These are phyloP conservation scores for Volucella bombylans DNA, from an alignment of 2,888 invertebrate species.

Conservation along the genomic window DNA sequence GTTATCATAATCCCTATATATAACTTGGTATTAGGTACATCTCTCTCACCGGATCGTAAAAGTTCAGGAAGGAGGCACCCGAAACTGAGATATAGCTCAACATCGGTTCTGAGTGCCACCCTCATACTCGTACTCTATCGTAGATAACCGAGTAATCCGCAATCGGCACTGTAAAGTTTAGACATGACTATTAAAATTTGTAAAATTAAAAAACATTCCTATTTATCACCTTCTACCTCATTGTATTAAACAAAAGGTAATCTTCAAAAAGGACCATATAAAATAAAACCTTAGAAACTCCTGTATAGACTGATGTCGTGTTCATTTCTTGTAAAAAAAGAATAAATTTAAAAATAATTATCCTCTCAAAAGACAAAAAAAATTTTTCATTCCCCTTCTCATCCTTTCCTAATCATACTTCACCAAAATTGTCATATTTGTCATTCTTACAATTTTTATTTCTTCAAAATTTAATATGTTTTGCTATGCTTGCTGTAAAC, in stretches of 20 bases:
- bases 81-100: no score
- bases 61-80: no score
- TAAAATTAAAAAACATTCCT: no score
- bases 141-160: no score
- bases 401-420: conserved; percentile 38
- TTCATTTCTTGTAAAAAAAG: conserved; percentile 37
- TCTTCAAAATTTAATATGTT: neutral
- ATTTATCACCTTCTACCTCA: neutral
- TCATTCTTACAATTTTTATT: neutral
- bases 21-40: no score
- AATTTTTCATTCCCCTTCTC: conserved; percentile 10
- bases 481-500: conserved; percentile 64
- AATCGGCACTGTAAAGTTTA: no score
- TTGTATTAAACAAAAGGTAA: conserved; percentile 10
- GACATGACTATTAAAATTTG: no score
- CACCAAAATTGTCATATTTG: conserved; percentile 10
- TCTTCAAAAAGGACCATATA: conserved; percentile 32
- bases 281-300: conserved; percentile 21
- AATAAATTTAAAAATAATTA: conserved; percentile 33
- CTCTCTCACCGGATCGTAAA: no score
- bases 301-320: conserved; percentile 63
- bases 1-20: no score
- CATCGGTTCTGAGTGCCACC: no score
- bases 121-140: no score
- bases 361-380: conserved; percentile 18